A percentile compares a stretch with the other conserved stretches of the same genome.
phyloP scores from a whole-genome alignment of 2,113 vertebrate genomes.

The Bombycilla garrulus region DNA sequence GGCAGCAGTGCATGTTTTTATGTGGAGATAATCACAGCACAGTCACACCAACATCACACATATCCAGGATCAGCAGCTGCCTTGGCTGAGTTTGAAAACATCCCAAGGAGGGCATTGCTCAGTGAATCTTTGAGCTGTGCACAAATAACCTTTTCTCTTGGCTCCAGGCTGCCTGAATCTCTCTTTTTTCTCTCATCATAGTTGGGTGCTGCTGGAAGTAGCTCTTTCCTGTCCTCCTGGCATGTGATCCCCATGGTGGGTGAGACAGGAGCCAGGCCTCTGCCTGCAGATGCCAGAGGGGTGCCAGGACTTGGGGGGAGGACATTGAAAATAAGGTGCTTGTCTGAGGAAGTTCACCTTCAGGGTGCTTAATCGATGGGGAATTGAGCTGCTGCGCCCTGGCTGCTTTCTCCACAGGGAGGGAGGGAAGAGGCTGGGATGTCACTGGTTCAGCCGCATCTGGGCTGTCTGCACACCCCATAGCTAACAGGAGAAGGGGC shows the following conservation, averaged over 20 bases:
- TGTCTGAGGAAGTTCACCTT: neutral
- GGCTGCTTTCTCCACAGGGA: neutral
- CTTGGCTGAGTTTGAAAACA: neutral
- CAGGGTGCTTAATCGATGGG: accelerated
- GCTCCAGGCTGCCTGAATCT: neutral
- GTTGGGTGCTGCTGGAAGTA: neutral
- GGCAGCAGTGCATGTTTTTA: neutral
- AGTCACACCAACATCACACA: neutral
- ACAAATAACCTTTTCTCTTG: neutral
- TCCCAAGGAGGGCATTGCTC: neutral
- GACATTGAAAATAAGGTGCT: neutral
- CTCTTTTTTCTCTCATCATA: neutral
- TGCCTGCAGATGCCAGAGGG: neutral
- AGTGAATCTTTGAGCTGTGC: neutral
- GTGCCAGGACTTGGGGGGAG: neutral
- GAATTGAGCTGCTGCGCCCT: neutral
- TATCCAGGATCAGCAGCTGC: neutral
- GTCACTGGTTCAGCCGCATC: neutral
- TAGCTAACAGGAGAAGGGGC: neutral
- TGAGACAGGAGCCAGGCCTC: neutral
- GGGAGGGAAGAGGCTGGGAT: neutral
- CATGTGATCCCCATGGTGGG: neutral
- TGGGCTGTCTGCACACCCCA: neutral
- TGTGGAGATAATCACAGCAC: neutral
- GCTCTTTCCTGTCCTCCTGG: neutral